Evolutionary conservation across 1,140 invertebrate genomes (phyloP), one percentile per base, ranked within the genome.

Genomic region (Drosophila asahinai): DNA sequence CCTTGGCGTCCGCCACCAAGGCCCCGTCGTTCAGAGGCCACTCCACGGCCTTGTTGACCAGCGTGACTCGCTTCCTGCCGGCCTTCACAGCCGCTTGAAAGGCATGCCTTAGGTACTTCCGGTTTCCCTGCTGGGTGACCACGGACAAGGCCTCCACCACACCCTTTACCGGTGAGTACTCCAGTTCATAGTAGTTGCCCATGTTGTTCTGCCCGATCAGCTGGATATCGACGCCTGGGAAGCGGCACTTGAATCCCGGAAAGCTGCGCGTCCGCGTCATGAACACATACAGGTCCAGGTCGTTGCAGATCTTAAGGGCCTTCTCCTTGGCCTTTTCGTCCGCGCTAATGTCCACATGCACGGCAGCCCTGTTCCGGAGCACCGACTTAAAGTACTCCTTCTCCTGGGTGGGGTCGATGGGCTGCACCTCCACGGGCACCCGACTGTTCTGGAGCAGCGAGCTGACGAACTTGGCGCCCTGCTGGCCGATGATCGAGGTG

Each of bases 81-180:
- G 58, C 52, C 2, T 49, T n/a, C 0, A 19, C 30, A 0, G 79
- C 81, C 15, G 65, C 54, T 1, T 30, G 33, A 19, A 91, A 92
- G 8, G 86, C 91, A 8, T 61, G 59, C 0, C 51, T 19, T 1
- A 92, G 52, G 43, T 80, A 89, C n/a, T 76, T 71, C 5, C 49
- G 15, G 0, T 71, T 61, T 4, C 11, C 22, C 1, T 25, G 5
- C 1, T 77, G 49, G 25, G 62, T 77, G 1, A 77, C 54, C 14
- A 92, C 84, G 7, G 71, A 73, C 11, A 92, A 43, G 0, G 86
- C 86, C 45, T 92, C 91, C n/a, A 92, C 87, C 1, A 92, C 80
- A 3, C 91, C 91, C 17, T 70, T 48, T 0, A 92, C 91, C 1
- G 91, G 91, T 0, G 80, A 76, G 12, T 92, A 92, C 52, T 92